Conservation (phyloP, 2,113 vertebrate species). For the Paramormyrops kingsleyae region DNA sequence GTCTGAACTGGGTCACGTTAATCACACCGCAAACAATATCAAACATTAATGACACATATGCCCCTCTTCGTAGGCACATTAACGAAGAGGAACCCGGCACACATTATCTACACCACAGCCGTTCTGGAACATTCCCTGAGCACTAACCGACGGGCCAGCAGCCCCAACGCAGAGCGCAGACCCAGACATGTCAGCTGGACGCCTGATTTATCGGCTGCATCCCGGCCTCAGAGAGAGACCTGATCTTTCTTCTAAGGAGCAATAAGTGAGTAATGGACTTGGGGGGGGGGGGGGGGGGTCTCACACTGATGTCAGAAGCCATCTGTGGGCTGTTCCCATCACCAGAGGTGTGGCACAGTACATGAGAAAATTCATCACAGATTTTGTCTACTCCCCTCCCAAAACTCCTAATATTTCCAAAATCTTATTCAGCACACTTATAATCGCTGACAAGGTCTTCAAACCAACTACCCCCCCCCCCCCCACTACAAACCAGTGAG, state of each 20-base stretch:
- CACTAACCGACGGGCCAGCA: neutral
- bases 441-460: neutral
- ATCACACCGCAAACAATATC: neutral
- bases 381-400: neutral
- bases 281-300: constrained; percentile 32
- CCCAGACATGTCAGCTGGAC: constrained; percentile 16
- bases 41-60: neutral
- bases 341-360: neutral
- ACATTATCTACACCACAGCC: constrained; percentile 5
- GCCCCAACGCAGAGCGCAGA: neutral
- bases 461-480: neutral
- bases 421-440: neutral
- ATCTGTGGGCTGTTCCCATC: neutral
- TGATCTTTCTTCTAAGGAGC: constrained; percentile 46
- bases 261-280: constrained; percentile 32
- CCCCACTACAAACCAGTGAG: neutral
- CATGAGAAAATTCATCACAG: neutral
- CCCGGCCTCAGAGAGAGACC: constrained; percentile 32
- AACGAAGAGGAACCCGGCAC: constrained; percentile 11
- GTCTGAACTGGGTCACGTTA: neutral
- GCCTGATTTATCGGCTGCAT: neutral
- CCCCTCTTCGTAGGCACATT: neutral
- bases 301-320: constrained; percentile 40
- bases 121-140: neutral
- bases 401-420: neutral